A percentile compares a stretch with the other conserved stretches of the same genome.
Conservation (phyloP, 1,140 invertebrate genomes). For the Periplaneta americana region DNA sequence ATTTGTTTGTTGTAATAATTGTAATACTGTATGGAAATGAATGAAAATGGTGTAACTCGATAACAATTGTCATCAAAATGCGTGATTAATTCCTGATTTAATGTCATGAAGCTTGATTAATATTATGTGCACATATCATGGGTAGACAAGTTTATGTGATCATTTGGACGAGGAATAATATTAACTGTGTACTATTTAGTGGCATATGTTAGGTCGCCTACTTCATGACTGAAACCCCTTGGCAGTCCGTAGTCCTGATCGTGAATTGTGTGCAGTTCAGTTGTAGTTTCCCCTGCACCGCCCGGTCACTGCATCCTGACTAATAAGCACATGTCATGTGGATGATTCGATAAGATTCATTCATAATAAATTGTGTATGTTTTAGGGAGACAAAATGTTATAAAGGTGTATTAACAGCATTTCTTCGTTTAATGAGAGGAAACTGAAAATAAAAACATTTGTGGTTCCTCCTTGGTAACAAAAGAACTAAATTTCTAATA, state of each 20-base stretch:
- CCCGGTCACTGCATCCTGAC: neutral
- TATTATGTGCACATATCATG: conserved; percentile 18
- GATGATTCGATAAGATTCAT: neutral
- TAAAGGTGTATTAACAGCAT: neutral
- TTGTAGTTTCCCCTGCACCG: neutral
- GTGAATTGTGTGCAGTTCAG: neutral
- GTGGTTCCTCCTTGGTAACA: neutral
- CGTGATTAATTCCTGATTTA: neutral
- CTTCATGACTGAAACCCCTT: neutral
- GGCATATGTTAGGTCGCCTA: neutral
- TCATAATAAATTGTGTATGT: neutral
- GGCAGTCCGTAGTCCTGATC: neutral
- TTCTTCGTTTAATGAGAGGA: neutral
- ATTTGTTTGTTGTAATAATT: conserved; percentile 2
- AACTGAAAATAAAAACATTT: neutral
- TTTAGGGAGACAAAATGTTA: neutral
- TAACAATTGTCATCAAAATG: neutral
- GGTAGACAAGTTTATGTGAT: neutral
- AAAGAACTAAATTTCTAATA: neutral
- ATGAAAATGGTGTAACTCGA: neutral
- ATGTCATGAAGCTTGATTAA: conserved; percentile 8
- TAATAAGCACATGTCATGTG: neutral
- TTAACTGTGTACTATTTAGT: neutral
- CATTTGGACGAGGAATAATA: neutral
- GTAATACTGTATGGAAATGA: conserved; percentile 2